Evolutionary conservation across 2,797 vertebrate species (phyloP).

Genomic region (Rhabdophis nuchalis): DNA sequence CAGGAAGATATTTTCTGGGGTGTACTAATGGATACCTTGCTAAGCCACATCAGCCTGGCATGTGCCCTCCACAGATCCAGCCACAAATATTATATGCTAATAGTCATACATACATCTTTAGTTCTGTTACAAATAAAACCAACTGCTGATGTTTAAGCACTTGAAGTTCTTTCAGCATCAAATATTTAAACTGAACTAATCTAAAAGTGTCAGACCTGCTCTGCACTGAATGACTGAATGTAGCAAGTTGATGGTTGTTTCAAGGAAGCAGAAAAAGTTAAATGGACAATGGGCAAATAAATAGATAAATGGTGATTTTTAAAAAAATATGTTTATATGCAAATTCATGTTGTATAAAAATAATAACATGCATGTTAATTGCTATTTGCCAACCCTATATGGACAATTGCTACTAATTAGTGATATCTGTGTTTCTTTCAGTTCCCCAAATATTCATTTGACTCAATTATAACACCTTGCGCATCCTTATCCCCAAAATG

Average conservation of each 20-base stretch:
- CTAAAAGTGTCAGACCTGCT: neutral
- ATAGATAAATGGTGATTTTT: neutral
- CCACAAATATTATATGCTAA: neutral
- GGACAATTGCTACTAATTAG: neutral
- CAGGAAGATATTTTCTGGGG: neutral
- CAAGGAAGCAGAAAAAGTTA: neutral
- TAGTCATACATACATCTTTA: neutral
- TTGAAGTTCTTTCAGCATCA: neutral
- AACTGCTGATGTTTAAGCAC: neutral
- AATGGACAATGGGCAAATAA: neutral
- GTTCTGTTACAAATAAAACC: neutral
- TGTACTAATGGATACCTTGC: neutral
- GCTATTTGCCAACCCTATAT: neutral
- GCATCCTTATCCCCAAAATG: neutral
- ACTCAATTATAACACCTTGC: neutral
- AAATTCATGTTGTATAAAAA: neutral
- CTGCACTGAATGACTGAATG: neutral
- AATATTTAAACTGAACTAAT: neutral
- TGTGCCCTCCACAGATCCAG: neutral
- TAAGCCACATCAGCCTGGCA: neutral
- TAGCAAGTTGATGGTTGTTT: neutral
- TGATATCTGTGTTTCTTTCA: neutral
- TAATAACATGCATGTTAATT: neutral
- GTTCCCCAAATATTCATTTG: neutral
- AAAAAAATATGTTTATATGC: neutral